A percentile compares a stretch with the other conserved stretches of the same genome.
phyloP scores from a whole-genome alignment of 2,888 invertebrate species.

The Meandrusa payeni region DNA sequence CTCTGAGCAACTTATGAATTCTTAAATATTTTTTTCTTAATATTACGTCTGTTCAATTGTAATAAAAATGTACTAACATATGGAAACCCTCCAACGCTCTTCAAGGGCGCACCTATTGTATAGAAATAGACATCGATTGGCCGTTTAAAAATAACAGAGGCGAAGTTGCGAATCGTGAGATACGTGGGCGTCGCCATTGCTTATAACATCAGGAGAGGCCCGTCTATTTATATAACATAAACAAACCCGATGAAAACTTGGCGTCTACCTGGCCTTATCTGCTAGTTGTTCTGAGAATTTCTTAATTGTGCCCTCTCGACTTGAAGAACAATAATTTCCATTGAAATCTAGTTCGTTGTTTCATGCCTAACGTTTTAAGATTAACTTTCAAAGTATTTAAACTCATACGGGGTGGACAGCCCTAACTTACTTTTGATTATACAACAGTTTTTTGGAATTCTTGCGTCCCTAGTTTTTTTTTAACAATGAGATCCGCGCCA shows the following conservation, averaged over 20 bases:
- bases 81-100: conserved; percentile 27
- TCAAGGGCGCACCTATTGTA: conserved; percentile 33
- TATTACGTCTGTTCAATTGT: conserved; percentile 3
- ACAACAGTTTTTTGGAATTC: no score
- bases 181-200: conserved; percentile 54
- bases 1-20: background rate
- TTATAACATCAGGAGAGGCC: conserved; percentile 37
- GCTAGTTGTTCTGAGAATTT: no score
- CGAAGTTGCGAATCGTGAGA: conserved; percentile 35
- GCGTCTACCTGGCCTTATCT: no score
- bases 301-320: no score
- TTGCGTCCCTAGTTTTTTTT: no score
- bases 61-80: conserved; percentile 9
- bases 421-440: no score
- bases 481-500: no score
- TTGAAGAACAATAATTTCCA: no score
- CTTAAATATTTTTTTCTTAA: background rate
- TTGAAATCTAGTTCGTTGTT: no score
- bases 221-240: conserved; percentile 43
- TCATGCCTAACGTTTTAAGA: no score
- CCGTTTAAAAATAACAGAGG: conserved; percentile 44
- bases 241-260: conserved; percentile 20
- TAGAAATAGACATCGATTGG: conserved; percentile 41
- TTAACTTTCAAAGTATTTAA: no score
- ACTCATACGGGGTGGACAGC: no score